A percentile compares a stretch with the other conserved stretches of the same genome.
phyloP scores from a whole-genome alignment of 2,888 invertebrate species.

The Uloborus plumipes region DNA sequence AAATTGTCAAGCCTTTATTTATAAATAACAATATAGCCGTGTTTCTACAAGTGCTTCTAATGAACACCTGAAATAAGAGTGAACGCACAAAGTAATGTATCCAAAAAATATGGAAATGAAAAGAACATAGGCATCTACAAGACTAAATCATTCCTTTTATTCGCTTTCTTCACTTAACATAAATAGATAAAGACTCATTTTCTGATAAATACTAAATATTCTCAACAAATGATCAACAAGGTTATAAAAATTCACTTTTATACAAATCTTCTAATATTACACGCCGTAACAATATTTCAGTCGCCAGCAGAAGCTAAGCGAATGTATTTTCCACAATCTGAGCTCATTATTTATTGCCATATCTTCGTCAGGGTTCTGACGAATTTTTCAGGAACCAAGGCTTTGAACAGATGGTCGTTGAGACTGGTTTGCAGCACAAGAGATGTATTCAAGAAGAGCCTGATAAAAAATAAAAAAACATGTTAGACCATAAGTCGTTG shows the following conservation, averaged over 20 bases:
- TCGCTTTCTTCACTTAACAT: neutral
- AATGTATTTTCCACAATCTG: too few species aligned
- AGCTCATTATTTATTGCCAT: too few species aligned
- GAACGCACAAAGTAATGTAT: too few species aligned
- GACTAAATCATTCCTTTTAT: slow-evolving; percentile 10
- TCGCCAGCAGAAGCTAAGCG: too few species aligned
- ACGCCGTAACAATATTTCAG: neutral
- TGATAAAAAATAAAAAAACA: slow-evolving; percentile 11
- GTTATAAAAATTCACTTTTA: neutral
- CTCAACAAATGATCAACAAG: slow-evolving; percentile 23
- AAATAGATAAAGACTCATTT: slow-evolving; percentile 12
- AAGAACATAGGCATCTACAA: neutral
- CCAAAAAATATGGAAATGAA: too few species aligned
- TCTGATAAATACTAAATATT: slow-evolving; percentile 54
- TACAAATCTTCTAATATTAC: slow-evolving; percentile 4
- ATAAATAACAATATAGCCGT: too few species aligned
- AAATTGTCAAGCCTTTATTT: too few species aligned
- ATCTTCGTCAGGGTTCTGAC: too few species aligned
- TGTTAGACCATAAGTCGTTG: too few species aligned
- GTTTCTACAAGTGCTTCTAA: too few species aligned
- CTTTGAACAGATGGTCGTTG: slow-evolving; percentile 58
- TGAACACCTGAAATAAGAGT: too few species aligned
- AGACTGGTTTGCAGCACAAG: slow-evolving; percentile 53
- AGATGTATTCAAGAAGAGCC: slow-evolving; percentile 64
- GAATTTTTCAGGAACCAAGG: too few species aligned